A percentile compares a stretch with the other conserved stretches of the same genome.
Evolutionary conservation across 2,113 vertebrate genomes (phyloP).

Genomic region (Clupea harengus): DNA sequence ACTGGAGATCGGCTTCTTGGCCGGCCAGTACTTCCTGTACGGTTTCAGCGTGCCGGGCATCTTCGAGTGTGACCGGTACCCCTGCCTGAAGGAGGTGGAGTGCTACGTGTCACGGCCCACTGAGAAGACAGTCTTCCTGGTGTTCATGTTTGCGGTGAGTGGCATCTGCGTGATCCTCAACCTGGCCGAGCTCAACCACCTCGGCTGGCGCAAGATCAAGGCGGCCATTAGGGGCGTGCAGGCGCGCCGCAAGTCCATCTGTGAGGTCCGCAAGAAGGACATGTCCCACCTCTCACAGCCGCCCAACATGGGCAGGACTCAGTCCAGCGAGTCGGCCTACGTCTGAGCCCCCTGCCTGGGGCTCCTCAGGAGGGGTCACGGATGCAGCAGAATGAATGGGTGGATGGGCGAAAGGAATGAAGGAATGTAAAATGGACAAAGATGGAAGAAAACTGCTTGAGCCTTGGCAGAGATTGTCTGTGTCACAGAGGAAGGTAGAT

Average conservation of each 20-base stretch:
- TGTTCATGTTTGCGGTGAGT: slow-evolving; percentile 91
- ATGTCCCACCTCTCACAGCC: slow-evolving; percentile 69
- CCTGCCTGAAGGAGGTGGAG: slow-evolving; percentile 86
- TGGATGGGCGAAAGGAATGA: background rate
- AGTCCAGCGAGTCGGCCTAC: slow-evolving; percentile 84
- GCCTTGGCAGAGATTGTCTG: background rate
- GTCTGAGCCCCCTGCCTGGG: slow-evolving; percentile 65
- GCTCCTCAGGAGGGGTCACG: background rate
- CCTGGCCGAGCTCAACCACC: slow-evolving; percentile 87
- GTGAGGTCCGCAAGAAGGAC: slow-evolving; percentile 78
- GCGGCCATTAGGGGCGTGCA: slow-evolving; percentile 79
- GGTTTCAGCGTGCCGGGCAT: slow-evolving; percentile 83
- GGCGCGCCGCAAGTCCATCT: slow-evolving; percentile 79
- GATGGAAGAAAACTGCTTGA: background rate
- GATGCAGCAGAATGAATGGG: slow-evolving; percentile 1
- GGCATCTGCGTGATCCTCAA: slow-evolving; percentile 87
- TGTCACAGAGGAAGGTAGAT: slow-evolving; percentile 40
- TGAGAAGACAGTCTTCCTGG: slow-evolving; percentile 84
- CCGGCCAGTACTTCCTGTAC: slow-evolving; percentile 85
- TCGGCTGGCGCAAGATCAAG: slow-evolving; percentile 86
- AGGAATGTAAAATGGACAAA: background rate
- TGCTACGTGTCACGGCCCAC: slow-evolving; percentile 88
- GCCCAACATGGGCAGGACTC: slow-evolving; percentile 79
- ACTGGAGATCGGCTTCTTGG: slow-evolving; percentile 83
- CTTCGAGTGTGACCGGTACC: slow-evolving; percentile 84